Evolutionary conservation across 2,113 vertebrate species (phyloP), one percentile per base, ranked within the genome.

Genomic region (Lycaon pictus): DNA sequence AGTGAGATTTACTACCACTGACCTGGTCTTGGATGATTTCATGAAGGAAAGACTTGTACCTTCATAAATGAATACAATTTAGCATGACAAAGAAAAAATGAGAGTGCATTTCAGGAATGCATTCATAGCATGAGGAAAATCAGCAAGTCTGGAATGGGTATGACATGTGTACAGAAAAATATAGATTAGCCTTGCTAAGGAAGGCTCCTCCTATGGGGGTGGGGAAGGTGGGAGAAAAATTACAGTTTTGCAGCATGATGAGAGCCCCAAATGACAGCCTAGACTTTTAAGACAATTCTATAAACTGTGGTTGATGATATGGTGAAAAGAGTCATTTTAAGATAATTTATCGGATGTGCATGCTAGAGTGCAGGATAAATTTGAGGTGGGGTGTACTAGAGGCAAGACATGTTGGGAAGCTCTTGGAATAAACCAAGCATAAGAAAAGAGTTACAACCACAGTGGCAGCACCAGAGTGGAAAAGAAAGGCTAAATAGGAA

Each of bases 221-320:
- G 10, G 32, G 15, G 72, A 48, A 37, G 3, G 32, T 56, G 90
- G 67, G 56, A 20, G 55, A 76, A 27, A 97, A 92, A 97, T 98
- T 55, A 89, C 7, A 88, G 76, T 90, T 93, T 81, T 62, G 22
- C 69, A 95, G 37, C 11, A 55, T 85, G 20, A 25, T 32, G 83
- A 95, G 48, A 92, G 55, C 48, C 48, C 90, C 77, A 80, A 85
- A 80, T 35, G 35, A 90, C 80, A 96, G 32, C 23, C 2, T 62
- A 88, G n/a, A 81, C 81, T 95, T 95, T 95, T 94, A 96, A 82
- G 80, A 85, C 81, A 95, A 79, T 96, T 96, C 94, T 92, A 25
- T 48, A 84, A 85, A 43, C 67, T 72, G 35, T 25, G 1, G 43
- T 32, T 79, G 88, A 82, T 81, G 27, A 60, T 3, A 27, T n/a